A percentile compares a stretch with the other conserved stretches of the same genome.
Conservation (phyloP, 2,888 invertebrate genomes). For the Dorcus parallelipipedus region DNA sequence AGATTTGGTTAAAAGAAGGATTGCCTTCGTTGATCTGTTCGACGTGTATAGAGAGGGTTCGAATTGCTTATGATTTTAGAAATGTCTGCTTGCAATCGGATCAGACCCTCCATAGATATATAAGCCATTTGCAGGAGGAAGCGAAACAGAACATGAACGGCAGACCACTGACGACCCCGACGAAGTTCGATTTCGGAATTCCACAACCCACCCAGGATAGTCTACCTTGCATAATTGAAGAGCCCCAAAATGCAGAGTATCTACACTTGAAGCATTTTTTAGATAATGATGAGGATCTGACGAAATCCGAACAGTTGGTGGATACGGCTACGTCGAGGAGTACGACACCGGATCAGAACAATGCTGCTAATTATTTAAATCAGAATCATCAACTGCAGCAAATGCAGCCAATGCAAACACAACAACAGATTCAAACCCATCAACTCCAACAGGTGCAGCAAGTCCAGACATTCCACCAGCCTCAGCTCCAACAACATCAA, state of each 20-base stretch:
- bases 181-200: slow-evolving; percentile 37
- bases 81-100: slow-evolving; percentile 41
- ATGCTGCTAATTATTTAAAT: slow-evolving; percentile 7
- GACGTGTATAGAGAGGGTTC: slow-evolving; percentile 39
- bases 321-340: slow-evolving; percentile 31
- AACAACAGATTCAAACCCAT: slow-evolving; percentile 6
- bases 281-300: slow-evolving; percentile 40
- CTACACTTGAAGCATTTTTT: slow-evolving; percentile 44
- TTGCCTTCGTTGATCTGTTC: slow-evolving; percentile 41
- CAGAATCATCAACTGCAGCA: slow-evolving; percentile 7
- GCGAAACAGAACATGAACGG: slow-evolving; percentile 22
- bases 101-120: slow-evolving; percentile 37
- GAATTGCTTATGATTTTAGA: slow-evolving; percentile 43
- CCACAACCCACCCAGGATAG: slow-evolving; percentile 24
- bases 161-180: slow-evolving; percentile 31
- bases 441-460: neutral
- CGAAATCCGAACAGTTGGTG: slow-evolving; percentile 32
- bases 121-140: slow-evolving; percentile 33
- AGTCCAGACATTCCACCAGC: slow-evolving; percentile 6
- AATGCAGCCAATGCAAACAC: slow-evolving; percentile 5
- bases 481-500: slow-evolving; percentile 13
- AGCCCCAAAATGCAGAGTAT: slow-evolving; percentile 40
- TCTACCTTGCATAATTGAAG: slow-evolving; percentile 34
- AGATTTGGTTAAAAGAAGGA: slow-evolving; percentile 43
- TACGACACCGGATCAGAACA: slow-evolving; percentile 30